Percentiles rank a stretch among this genome's conserved stretches.
These are phyloP conservation scores for Bovichtus diacanthus DNA, from an alignment of 2,797 vertebrate species.

Conservation along the genomic window DNA sequence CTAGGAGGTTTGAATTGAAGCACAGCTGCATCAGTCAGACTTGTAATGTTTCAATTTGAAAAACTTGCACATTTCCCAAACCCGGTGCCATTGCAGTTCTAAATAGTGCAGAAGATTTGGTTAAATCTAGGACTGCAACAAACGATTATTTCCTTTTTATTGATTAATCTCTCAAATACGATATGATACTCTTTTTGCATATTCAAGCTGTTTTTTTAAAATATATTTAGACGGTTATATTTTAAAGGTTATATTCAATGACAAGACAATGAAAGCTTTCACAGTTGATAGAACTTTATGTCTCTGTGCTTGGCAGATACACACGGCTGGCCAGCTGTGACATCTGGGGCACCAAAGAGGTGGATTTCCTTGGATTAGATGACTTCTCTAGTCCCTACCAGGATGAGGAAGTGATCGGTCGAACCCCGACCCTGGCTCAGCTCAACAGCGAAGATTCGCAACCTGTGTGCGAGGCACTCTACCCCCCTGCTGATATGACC, in stretches of 20 bases:
- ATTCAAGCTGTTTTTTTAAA: no score
- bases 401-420: conserved; percentile 97
- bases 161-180: neutral
- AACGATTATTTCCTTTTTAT: neutral
- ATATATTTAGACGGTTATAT: neutral
- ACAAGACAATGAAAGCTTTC: neutral
- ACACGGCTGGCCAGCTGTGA: conserved; percentile 97
- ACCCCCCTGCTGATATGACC: conserved; percentile 87
- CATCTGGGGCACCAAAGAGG: conserved; percentile 99
- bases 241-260: neutral
- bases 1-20: neutral
- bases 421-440: conserved; percentile 96
- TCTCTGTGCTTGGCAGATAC: conserved; percentile 80
- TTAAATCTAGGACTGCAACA: neutral
- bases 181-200: no score
- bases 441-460: conserved; percentile 99
- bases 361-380: conserved; percentile 97
- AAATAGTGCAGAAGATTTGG: neutral
- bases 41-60: neutral
- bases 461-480: conserved; percentile 93
- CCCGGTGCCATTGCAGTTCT: neutral
- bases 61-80: neutral
- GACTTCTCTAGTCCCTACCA: conserved; percentile 99
- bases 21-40: neutral
- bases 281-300: conserved; percentile 7